Conservation (phyloP, 2,113 vertebrate species). For the Pelmatolapia mariae region DNA sequence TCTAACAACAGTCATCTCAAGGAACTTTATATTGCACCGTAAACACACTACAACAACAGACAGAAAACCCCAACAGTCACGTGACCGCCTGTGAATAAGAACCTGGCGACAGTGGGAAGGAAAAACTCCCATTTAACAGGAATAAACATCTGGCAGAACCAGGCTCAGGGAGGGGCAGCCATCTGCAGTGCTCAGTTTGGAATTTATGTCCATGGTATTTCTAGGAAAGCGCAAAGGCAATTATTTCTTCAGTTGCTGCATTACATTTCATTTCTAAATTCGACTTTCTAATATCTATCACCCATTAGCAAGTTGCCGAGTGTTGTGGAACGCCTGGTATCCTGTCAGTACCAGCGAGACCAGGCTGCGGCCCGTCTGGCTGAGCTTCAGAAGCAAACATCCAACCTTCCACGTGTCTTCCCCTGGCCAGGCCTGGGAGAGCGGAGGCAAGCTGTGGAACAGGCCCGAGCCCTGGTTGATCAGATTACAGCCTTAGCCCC, state of each 20-base stretch:
- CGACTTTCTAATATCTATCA: neutral
- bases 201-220: neutral
- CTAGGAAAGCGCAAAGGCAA: neutral
- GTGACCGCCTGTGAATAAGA: neutral
- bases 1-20: neutral
- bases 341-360: conserved; percentile 35
- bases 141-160: neutral
- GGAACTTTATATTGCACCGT: neutral
- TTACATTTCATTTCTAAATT: neutral
- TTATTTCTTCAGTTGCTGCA: neutral
- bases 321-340: conserved; percentile 43
- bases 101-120: neutral
- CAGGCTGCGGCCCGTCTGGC: conserved; percentile 39
- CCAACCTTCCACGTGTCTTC: conserved; percentile 50
- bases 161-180: neutral
- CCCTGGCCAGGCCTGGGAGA: conserved; percentile 74
- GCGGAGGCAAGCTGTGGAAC: conserved; percentile 61
- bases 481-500: conserved; percentile 32
- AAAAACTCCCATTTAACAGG: neutral
- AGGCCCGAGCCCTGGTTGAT: conserved; percentile 52
- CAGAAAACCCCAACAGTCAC: neutral
- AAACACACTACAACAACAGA: neutral
- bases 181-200: neutral
- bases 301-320: conserved; percentile 49
- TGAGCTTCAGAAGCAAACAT: conserved; percentile 49